phyloP scores from a whole-genome alignment of 2,888 invertebrate genomes.

The Rambutsinella grinnellia region DNA sequence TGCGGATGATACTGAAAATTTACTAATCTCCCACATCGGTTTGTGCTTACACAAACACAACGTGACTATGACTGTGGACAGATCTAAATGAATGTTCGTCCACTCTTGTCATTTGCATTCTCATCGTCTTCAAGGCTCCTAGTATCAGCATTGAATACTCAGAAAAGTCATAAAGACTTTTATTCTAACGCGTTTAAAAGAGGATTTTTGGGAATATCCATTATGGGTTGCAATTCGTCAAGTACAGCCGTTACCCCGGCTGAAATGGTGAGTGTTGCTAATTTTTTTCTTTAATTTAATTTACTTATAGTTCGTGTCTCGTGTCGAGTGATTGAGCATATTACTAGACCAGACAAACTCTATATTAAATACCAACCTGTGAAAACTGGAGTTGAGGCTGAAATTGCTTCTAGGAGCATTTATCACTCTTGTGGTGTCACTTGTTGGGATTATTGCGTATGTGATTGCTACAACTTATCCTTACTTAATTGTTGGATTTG shows the following conservation, averaged over 20 bases:
- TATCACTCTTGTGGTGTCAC: not conserved
- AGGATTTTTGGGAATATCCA: slow-evolving; percentile 19
- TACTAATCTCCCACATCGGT: too few relatives aligned
- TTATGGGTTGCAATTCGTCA: slow-evolving; percentile 33
- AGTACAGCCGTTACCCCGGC: slow-evolving; percentile 10
- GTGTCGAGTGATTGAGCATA: not conserved
- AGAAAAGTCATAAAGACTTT: not conserved
- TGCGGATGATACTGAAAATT: too few relatives aligned
- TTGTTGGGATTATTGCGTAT: not conserved
- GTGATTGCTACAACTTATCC: not conserved
- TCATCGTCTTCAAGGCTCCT: slow-evolving; percentile 21
- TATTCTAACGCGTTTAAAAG: slow-evolving; percentile 14
- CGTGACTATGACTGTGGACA: slow-evolving; percentile 12
- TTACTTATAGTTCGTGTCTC: not conserved
- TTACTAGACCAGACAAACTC: not conserved
- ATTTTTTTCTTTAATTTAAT: not conserved
- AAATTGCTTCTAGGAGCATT: not conserved
- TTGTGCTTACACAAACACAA: slow-evolving; percentile 2
- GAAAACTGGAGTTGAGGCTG: not conserved
- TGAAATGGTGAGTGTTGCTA: slow-evolving; percentile 15
- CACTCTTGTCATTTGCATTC: slow-evolving; percentile 32
- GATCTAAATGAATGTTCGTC: slow-evolving; percentile 17
- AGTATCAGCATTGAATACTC: slow-evolving; percentile 5
- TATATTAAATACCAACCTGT: not conserved
- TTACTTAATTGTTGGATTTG: not conserved